A percentile compares a stretch with the other conserved stretches of the same genome.
Conservation (phyloP, 1,140 invertebrate species). For the Microplitis mediator region DNA sequence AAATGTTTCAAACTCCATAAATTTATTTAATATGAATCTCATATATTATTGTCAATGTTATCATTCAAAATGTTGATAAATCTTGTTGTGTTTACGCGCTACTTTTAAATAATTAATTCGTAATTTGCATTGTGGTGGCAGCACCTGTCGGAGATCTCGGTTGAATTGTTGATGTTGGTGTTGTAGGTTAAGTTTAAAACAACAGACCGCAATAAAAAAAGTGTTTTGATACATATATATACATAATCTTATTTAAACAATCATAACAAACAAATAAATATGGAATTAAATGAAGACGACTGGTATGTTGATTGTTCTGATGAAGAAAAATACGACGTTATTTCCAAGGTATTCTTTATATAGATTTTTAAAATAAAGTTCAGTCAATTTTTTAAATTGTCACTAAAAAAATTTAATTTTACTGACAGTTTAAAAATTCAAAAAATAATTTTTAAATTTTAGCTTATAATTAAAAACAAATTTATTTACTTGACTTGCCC, state of each 20-base stretch:
- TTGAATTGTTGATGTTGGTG: too few species aligned
- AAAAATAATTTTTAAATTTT: too few species aligned
- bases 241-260: not conserved
- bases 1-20: too few species aligned
- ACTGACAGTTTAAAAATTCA: too few species aligned
- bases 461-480: not conserved
- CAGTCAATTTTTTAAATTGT: not conserved
- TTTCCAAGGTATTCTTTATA: constrained; percentile 46
- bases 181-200: not conserved
- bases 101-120: too few species aligned
- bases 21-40: too few species aligned
- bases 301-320: constrained; percentile 69
- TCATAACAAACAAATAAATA: constrained; percentile 15
- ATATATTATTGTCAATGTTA: too few species aligned
- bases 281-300: constrained; percentile 61
- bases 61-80: too few species aligned
- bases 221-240: not conserved
- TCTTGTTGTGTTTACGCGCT: too few species aligned
- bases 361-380: not conserved
- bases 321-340: constrained; percentile 63
- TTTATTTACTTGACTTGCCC: not conserved
- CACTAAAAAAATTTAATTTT: not conserved
- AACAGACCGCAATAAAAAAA: constrained; percentile 18
- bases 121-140: not conserved
- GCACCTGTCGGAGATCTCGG: too few species aligned